Conservation (phyloP, 1,140 invertebrate genomes). For the Lanistes nyassanus region DNA sequence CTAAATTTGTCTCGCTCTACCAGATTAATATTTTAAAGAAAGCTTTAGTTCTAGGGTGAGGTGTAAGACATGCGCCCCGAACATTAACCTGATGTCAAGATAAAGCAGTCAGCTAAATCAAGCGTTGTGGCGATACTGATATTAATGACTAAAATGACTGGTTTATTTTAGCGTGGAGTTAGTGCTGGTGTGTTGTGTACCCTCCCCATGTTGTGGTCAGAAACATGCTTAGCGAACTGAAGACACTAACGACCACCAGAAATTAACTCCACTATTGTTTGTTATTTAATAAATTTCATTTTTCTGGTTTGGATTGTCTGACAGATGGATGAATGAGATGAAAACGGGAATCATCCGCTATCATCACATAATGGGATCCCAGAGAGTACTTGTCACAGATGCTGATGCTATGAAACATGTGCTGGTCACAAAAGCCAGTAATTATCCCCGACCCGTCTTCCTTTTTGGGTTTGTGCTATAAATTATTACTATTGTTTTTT, state of each 20-base stretch:
- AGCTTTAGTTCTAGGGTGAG: no score
- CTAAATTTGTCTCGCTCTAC: no score
- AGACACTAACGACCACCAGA: not conserved
- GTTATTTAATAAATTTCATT: not conserved
- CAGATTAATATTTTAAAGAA: no score
- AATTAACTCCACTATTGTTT: not conserved
- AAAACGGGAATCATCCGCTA: constrained; percentile 44
- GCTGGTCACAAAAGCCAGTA: constrained; percentile 45
- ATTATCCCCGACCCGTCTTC: constrained; percentile 36
- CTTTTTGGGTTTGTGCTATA: constrained; percentile 4
- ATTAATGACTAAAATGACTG: no score
- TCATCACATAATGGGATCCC: constrained; percentile 44
- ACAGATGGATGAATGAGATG: constrained; percentile 42
- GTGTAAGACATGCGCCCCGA: not conserved
- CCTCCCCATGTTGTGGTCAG: no score
- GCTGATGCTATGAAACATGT: constrained; percentile 46
- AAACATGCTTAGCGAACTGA: no score
- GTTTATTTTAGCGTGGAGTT: no score
- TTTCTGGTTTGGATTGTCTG: not conserved
- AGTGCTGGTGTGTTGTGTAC: no score
- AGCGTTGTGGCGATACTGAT: no score
- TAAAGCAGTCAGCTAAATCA: no score
- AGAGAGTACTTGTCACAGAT: constrained; percentile 48
- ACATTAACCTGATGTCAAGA: not conserved
- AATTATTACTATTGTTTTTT: not conserved